Evolutionary conservation across 2,888 invertebrate species (phyloP).

Genomic region (Tiphia femorata): DNA sequence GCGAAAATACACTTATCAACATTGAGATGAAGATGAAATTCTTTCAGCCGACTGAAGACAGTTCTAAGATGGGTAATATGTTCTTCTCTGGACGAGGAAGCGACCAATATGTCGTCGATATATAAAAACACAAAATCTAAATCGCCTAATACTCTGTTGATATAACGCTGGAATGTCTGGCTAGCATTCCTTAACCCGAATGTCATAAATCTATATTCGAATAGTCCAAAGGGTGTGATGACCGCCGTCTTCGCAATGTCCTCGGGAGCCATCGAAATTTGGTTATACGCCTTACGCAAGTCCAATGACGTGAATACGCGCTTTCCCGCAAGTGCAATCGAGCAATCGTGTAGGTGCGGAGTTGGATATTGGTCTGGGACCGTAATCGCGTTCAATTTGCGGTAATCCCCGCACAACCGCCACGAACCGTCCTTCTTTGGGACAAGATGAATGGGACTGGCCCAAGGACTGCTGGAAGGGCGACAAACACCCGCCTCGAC

Average conservation of each 20-base stretch:
- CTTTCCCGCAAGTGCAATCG: slow-evolving; percentile 26
- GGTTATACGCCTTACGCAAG: not conserved
- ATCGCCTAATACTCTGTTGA: not conserved
- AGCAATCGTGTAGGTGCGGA: slow-evolving; percentile 47
- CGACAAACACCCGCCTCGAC: slow-evolving; percentile 62
- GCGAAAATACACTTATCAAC: no score
- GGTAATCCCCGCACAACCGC: no score
- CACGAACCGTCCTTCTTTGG: slow-evolving; percentile 43
- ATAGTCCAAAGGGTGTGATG: no score
- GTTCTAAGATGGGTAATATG: not conserved
- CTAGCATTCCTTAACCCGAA: no score
- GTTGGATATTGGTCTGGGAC: no score
- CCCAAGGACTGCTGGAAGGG: slow-evolving; percentile 64
- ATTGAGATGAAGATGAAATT: no score
- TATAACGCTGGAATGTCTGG: no score
- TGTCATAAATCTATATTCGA: no score
- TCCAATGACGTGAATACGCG: slow-evolving; percentile 29
- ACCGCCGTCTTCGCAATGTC: no score
- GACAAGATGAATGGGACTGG: slow-evolving; percentile 59
- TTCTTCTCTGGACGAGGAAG: not conserved
- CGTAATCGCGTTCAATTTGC: no score
- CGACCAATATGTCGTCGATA: not conserved
- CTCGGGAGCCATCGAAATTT: no score
- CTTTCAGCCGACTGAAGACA: not conserved
- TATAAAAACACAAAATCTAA: no score